Evolutionary conservation across 2,888 invertebrate genomes (phyloP).

Genomic region (Nomada ruficornis): DNA sequence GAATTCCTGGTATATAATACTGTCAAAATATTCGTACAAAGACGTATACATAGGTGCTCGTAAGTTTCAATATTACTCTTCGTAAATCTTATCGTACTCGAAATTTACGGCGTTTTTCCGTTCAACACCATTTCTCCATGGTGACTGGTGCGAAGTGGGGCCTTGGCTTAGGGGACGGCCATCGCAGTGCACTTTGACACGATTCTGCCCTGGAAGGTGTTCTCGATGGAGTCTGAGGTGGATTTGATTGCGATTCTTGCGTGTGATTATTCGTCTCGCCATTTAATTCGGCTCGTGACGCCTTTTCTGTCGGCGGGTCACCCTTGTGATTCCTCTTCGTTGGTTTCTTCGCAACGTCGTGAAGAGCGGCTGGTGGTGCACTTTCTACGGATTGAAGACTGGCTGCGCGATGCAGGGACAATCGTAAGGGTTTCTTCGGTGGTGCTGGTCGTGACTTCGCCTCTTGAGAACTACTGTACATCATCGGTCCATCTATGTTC

Average conservation of each 20-base stretch:
- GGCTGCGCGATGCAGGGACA: slow-evolving; percentile 93
- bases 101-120: background rate
- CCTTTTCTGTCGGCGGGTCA: slow-evolving; percentile 81
- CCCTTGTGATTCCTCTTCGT: slow-evolving; percentile 87
- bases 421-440: slow-evolving; percentile 93
- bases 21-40: slow-evolving; percentile 8
- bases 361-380: slow-evolving; percentile 77
- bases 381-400: slow-evolving; percentile 91
- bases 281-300: slow-evolving; percentile 64
- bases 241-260: slow-evolving; percentile 64
- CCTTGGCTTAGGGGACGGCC: slow-evolving; percentile 81
- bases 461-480: slow-evolving; percentile 79
- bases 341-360: slow-evolving; percentile 84
- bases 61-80: no score
- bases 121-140: slow-evolving; percentile 82
- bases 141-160: slow-evolving; percentile 79
- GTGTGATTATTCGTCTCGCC: slow-evolving; percentile 60
- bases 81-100: no score
- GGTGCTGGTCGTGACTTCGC: slow-evolving; percentile 89
- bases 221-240: slow-evolving; percentile 79
- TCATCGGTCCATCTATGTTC: slow-evolving; percentile 72
- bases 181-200: slow-evolving; percentile 81
- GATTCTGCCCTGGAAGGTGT: slow-evolving; percentile 82
- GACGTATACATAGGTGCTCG: background rate
- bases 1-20: background rate